Base-by-base conservation (phyloP, 2,113 vertebrate genomes). In the Aix galericulata region DNA sequence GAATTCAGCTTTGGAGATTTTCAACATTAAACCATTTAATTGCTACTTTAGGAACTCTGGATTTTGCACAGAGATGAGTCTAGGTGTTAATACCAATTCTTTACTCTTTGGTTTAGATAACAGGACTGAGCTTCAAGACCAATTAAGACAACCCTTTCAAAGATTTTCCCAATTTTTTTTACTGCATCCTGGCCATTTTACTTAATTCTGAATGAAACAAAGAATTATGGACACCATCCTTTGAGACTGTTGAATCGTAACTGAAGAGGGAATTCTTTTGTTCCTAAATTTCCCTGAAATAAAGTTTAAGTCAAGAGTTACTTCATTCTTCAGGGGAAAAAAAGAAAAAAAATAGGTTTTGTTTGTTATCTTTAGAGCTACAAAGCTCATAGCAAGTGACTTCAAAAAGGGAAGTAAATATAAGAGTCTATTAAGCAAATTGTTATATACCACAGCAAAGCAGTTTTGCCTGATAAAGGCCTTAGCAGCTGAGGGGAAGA, bases 11-110 rank as follows among this genome's bases (percentile, higher is more conserved):
- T 83, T 75, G 32, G 62, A 96, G 80, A 79, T 73, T 79, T 96
- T 94, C 95, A 94, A 85, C 60, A 94, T 79, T 96, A 97, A 97
- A 68, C 26, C 68, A 82, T 95, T 95, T 96, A 98, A 97, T 94
- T 95, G 86, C 88, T 97, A 46, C 71, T 96, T 97, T 82, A 91
- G 81, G 76, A 97, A 90, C 52, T 92, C 82, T 56, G 86, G 62
- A 90, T 93, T 96, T 95, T 88, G n/a, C 77, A 74, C 1, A 96
- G 71, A 92, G 10, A 0, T 16, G 85, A 97, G n/a, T 59, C 72
- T 87, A 97, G 93, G 87, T 97, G 84, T 95, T 96, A 97, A 96
- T 75, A 88, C 36, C n/a, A 72, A 88, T 78, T 94, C 75, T 95
- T 76, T n/a, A 75, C 72, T 96, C 91, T 91, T 97, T 66, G 67